phyloP scores from a whole-genome alignment of 2,797 vertebrate genomes.

The Okamejei kenojei region DNA sequence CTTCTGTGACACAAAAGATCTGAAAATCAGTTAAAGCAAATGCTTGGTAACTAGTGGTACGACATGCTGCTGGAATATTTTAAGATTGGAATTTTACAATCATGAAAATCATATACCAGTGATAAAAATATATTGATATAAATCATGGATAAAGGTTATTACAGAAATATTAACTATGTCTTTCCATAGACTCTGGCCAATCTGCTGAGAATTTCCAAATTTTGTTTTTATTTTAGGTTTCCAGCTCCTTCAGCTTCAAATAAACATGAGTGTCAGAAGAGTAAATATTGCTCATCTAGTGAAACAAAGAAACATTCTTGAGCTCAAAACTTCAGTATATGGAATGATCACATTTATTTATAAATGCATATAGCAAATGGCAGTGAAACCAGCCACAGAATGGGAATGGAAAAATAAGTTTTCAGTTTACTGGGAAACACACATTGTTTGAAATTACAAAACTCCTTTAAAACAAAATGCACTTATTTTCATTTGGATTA shows the following conservation, averaged over 20 bases:
- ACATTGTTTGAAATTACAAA: constrained; percentile 61
- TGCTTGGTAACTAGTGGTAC: not conserved
- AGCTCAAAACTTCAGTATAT: constrained; percentile 57
- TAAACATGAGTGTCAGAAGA: no score
- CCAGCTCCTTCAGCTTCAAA: no score
- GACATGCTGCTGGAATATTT: not conserved
- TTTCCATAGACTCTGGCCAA: no score
- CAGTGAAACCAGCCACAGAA: constrained; percentile 65
- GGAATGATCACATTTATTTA: constrained; percentile 74
- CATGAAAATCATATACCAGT: not conserved
- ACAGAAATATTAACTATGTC: not conserved
- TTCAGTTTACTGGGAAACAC: constrained; percentile 44
- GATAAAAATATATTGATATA: no score
- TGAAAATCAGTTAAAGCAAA: not conserved
- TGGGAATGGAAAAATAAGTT: constrained; percentile 60
- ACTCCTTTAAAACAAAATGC: constrained; percentile 64
- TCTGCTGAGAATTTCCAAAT: no score
- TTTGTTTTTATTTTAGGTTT: no score
- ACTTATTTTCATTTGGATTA: constrained; percentile 43
- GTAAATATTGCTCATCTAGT: no score
- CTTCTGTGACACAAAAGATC: not conserved
- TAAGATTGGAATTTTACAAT: not conserved
- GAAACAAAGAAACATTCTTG: constrained; percentile 41
- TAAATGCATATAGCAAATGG: constrained; percentile 76
- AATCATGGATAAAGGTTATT: no score